phyloP scores from a whole-genome alignment of 2,797 vertebrate genomes.

The Falco naumanni region DNA sequence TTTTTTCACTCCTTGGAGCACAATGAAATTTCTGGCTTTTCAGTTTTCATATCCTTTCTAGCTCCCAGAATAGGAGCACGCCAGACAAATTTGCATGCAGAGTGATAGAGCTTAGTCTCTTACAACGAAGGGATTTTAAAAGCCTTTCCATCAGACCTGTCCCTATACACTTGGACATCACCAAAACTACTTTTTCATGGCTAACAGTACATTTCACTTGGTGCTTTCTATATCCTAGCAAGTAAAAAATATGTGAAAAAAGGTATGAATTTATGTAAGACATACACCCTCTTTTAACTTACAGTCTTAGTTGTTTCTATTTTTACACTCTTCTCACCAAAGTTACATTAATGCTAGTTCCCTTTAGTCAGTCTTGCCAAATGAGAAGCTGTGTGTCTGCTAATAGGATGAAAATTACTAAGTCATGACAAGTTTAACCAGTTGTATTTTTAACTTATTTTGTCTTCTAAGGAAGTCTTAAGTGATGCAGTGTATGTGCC shows the following conservation, averaged over 20 bases:
- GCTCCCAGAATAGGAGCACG: not conserved
- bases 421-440: not conserved
- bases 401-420: not conserved
- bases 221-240: not conserved
- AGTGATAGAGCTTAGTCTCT: not conserved
- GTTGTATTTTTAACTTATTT: constrained; percentile 8
- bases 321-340: not conserved
- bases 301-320: not conserved
- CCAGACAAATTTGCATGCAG: not conserved
- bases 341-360: not conserved
- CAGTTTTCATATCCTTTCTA: not conserved
- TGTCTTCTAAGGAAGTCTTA: constrained; percentile 7
- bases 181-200: not conserved
- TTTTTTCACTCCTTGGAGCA: not conserved
- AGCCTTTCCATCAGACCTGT: not conserved
- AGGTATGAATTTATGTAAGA: not conserved
- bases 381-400: not conserved
- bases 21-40: not conserved
- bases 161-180: not conserved
- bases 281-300: not conserved
- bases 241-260: not conserved
- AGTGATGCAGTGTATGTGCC: not conserved
- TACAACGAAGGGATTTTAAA: not conserved
- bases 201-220: not conserved
- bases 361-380: not conserved